Base-by-base conservation (phyloP, 2,797 vertebrate species). In the Sylvilagus floridanus region DNA sequence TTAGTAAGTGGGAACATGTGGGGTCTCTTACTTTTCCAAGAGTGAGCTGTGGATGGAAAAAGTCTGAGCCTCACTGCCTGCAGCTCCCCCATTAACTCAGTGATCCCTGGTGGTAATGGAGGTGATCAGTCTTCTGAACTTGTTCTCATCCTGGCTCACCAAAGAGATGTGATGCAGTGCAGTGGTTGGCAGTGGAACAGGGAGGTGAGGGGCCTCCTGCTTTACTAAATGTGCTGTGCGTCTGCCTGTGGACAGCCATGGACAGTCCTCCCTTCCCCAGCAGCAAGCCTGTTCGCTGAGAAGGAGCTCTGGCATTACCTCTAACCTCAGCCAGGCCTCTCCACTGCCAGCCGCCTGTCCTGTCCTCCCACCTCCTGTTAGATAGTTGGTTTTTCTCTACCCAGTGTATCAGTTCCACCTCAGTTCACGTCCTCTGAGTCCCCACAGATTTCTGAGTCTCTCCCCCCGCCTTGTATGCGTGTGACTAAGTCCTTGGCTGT, bases 11-110 rank as follows among this genome's bases (percentile, higher is more conserved):
- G 79, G 88, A 96, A 92, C 79, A 90, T 30, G 83, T 96, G 93
- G 94, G 89, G 90, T 65, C 87, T 89, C 82, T 85, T n/a, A 37
- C 77, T 95, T 91, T 90, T 68, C 93, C 88, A 94, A 90, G 65
- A 92, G 54, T 82, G 81, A 97, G 82, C 47, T 94, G 69, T 85
- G 28, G 52, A 63, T 88, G 88, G 95, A 93, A 96, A 93, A 90
- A 50, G 62, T 73, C 92, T 73, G 66, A 90, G 86, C 63, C 88
- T 85, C 47, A 21, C 47, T 71, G 85, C 88, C 88, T 16, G 8
- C 54, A 90, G 85, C 66, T 92, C n/a, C 83, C 92, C 83, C 92
- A 79, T 88, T 96, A 85, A 78, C 93, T 91, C 35, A 1, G 82
- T 62, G 90, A 75, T 84, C 76, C 83, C 62, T 54, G 82, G 92